These are phyloP conservation scores for Riptortus pedestris DNA, from an alignment of 1,140 invertebrate genomes.

Conservation along the genomic window DNA sequence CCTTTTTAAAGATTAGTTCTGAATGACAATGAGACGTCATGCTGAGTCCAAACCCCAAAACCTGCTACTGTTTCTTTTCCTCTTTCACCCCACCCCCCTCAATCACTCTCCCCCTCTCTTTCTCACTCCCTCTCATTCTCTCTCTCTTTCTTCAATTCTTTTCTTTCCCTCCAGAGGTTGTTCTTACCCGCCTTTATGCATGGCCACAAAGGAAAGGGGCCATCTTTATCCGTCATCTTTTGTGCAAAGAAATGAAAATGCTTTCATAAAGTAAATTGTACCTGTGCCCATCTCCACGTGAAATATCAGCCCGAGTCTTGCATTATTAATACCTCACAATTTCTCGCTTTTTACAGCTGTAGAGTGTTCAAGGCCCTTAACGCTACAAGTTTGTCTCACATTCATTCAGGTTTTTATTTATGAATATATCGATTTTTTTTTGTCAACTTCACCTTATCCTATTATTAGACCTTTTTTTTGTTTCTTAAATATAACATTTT, in stretches of 20 bases:
- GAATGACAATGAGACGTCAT: no score
- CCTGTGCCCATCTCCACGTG: neutral
- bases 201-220: neutral
- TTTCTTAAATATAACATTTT: no score
- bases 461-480: no score
- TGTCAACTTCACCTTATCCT: no score
- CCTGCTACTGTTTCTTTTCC: neutral
- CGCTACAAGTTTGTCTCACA: no score
- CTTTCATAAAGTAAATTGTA: conserved; percentile 6
- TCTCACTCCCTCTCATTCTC: neutral
- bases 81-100: neutral
- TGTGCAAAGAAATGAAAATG: conserved; percentile 6
- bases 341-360: no score
- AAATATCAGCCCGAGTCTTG: conserved; percentile 6
- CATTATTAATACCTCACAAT: no score
- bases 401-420: no score
- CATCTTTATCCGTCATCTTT: conserved; percentile 1
- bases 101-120: neutral
- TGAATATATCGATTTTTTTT: no score
- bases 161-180: neutral
- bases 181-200: neutral
- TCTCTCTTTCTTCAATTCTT: conserved; percentile 2
- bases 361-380: no score
- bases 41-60: neutral
- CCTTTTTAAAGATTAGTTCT: no score